Evolutionary conservation across 2,888 invertebrate genomes (phyloP).

Genomic region (Fragum sueziense): DNA sequence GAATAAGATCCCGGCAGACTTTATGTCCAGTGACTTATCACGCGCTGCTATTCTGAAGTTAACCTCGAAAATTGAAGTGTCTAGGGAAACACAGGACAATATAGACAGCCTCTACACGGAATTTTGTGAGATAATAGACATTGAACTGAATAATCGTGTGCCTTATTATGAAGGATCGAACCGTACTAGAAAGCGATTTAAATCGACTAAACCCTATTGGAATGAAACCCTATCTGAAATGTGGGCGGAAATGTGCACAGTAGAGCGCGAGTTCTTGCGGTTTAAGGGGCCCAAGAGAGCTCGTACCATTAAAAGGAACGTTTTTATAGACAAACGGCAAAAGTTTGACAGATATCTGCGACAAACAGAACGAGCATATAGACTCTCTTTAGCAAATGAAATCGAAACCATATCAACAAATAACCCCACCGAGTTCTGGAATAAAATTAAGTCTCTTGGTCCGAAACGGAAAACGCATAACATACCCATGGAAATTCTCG

Average conservation of each 20-base stretch:
- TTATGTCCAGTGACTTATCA: not conserved
- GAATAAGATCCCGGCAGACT: not conserved
- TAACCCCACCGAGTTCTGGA: slow-evolving; percentile 50
- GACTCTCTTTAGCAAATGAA: slow-evolving; percentile 1
- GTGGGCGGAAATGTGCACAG: slow-evolving; percentile 13
- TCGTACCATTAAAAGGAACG: not conserved
- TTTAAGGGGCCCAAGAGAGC: not conserved
- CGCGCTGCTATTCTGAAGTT: not conserved
- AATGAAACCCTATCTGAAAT: slow-evolving; percentile 8
- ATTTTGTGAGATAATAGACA: no score
- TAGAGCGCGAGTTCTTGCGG: not conserved
- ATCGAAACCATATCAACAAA: slow-evolving; percentile 37
- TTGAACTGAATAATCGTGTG: slow-evolving; percentile 31
- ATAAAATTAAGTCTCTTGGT: slow-evolving; percentile 39
- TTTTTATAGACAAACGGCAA: not conserved
- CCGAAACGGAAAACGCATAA: not conserved
- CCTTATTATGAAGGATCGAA: slow-evolving; percentile 12
- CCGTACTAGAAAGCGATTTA: slow-evolving; percentile 2
- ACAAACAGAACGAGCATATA: slow-evolving; percentile 15
- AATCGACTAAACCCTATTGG: slow-evolving; percentile 18
- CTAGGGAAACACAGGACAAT: not conserved
- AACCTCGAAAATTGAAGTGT: not conserved
- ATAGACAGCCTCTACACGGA: not conserved
- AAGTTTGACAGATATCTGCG: slow-evolving; percentile 25
- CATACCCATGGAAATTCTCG: not conserved